Conservation (phyloP, 2,888 invertebrate genomes). For the Serripes groenlandicus region DNA sequence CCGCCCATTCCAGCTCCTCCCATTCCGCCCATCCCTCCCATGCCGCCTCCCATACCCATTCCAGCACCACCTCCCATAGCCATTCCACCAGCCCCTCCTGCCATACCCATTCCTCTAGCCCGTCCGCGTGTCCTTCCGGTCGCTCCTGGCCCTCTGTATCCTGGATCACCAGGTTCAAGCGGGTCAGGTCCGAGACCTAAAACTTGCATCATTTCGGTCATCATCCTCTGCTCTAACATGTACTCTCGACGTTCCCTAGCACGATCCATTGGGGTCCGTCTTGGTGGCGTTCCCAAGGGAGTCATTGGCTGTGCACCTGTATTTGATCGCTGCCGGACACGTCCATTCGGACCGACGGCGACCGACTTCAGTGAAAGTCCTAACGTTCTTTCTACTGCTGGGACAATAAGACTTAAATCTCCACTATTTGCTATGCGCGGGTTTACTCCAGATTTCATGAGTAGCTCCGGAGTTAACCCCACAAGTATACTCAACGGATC, state of each 20-base stretch:
- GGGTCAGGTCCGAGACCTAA: constrained; percentile 65
- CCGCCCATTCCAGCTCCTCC: constrained; percentile 21
- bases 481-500: constrained; percentile 54
- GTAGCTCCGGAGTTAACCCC: constrained; percentile 59
- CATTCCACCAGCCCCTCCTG: neutral
- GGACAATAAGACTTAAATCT: constrained; percentile 55
- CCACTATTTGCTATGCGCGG: constrained; percentile 62
- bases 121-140: constrained; percentile 1
- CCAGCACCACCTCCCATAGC: constrained; percentile 19
- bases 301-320: no score
- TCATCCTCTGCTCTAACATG: constrained; percentile 60
- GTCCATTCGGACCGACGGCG: neutral
- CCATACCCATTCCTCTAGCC: constrained; percentile 23
- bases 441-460: constrained; percentile 65
- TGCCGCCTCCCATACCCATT: constrained; percentile 9
- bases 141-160: constrained; percentile 52
- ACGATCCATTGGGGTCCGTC: constrained; percentile 5
- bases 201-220: constrained; percentile 58
- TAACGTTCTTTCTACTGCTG: constrained; percentile 57
- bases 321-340: neutral
- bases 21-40: constrained; percentile 1
- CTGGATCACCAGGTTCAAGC: constrained; percentile 65
- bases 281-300: neutral
- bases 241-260: constrained; percentile 48
- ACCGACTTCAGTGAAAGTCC: constrained; percentile 44